Evolutionary conservation across 2,888 invertebrate genomes (phyloP).

Genomic region (Chamaedrilus cognettii): DNA sequence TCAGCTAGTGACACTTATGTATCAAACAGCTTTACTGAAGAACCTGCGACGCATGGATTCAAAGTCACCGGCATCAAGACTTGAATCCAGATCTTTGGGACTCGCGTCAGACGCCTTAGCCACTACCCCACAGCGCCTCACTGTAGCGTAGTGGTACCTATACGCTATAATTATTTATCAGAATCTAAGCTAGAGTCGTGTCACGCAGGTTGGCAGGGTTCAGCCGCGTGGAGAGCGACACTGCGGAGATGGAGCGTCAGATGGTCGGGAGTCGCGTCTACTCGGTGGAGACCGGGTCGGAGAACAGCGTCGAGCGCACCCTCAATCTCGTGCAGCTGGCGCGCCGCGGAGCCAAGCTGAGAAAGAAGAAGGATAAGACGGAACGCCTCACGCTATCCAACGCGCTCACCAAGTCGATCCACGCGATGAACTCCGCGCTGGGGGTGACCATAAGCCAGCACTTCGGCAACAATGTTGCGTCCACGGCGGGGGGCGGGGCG

Average conservation of each 20-base stretch:
- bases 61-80: no score
- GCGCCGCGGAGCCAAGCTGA: neutral
- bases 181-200: no score
- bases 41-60: no score
- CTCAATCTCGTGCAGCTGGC: neutral
- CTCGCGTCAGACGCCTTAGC: no score
- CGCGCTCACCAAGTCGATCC: slow-evolving; percentile 2
- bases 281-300: slow-evolving; percentile 8
- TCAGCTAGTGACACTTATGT: no score
- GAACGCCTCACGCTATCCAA: neutral
- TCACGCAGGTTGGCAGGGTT: neutral
- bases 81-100: no score
- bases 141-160: no score
- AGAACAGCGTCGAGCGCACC: slow-evolving; percentile 8
- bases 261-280: slow-evolving; percentile 1
- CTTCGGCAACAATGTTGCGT: neutral
- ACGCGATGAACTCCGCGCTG: slow-evolving; percentile 7
- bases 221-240: neutral
- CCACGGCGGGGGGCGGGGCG: neutral
- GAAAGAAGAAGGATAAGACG: neutral
- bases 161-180: no score
- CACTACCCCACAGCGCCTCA: no score
- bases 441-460: neutral
- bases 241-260: slow-evolving; percentile 7
- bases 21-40: no score